Evolutionary conservation across 2,888 invertebrate genomes (phyloP), one percentile per base, ranked within the genome.

Genomic region (Drosophila eohydei): DNA sequence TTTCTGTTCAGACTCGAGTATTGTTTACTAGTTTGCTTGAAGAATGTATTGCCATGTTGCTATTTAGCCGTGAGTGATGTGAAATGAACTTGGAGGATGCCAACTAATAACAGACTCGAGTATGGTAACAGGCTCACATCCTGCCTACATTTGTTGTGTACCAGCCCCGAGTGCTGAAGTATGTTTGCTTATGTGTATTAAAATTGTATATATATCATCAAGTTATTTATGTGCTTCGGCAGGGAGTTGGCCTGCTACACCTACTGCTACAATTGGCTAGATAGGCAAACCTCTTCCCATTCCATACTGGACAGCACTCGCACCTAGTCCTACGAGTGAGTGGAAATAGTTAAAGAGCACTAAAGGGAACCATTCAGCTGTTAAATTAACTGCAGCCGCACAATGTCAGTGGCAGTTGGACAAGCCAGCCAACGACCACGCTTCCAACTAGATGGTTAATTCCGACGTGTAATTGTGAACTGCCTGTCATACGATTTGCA

Each of bases 401-500:
- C 46, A 44, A 26, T 36, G 12, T 26, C 34, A 6, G 16, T 26
- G 38, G 26, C 52, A 52, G 52, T 28, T 26, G 32, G 16, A 52
- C 36, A n/a, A 38, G 36, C 30, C n/a, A 2, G n/a, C 9, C 3
- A 30, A 48, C 48, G 48, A 48, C 30, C 32, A 50, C 50, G 50
- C 32, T 50, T 32, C 50, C 50, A 52, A 28, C 41, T 50, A 44
- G 21, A 36, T 54, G 32, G 40, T 52, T 43, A 75, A 69, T 63
- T 26, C 48, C 51, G 34, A n/a, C 50, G 44, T 44, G 52, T 51
- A 28, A 30, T 16, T 50, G 28, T 26, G 8, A 56, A 26, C 32
- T 32, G 55, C n/a, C 43, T 51, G 62, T 44, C 66, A 26, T 38
- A 41, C 34, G 74, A 66, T 60, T 74, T 79, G 58, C 75, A 79